These are phyloP conservation scores for Odontophorus gujanensis DNA, from an alignment of 2,113 vertebrate species.

Conservation along the genomic window DNA sequence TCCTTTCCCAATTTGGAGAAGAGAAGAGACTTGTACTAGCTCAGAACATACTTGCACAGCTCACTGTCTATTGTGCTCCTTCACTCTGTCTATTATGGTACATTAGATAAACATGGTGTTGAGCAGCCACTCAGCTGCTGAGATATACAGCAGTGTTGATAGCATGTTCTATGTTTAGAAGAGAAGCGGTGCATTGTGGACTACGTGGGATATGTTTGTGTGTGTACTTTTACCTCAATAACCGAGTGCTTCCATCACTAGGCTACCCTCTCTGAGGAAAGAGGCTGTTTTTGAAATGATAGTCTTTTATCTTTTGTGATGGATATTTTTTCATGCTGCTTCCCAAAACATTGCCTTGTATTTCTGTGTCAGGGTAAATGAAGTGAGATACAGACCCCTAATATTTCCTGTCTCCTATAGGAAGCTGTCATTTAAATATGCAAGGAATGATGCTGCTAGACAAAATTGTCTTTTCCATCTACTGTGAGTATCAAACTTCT, in stretches of 20 bases:
- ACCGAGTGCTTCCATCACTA: slow-evolving; percentile 38
- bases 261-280: slow-evolving; percentile 14
- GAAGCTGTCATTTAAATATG: slow-evolving; percentile 32
- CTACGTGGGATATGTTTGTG: slow-evolving; percentile 34
- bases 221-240: slow-evolving; percentile 24
- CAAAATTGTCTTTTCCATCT: neutral
- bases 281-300: neutral
- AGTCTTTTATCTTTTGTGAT: slow-evolving; percentile 27
- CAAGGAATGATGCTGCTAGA: neutral
- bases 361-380: slow-evolving; percentile 31
- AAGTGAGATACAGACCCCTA: slow-evolving; percentile 22
- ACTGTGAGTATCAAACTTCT: neutral
- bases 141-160: slow-evolving; percentile 33
- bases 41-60: slow-evolving; percentile 65
- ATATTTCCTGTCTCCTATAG: neutral
- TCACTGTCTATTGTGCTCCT: slow-evolving; percentile 64
- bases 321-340: neutral
- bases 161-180: slow-evolving; percentile 71
- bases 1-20: slow-evolving; percentile 34
- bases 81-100: slow-evolving; percentile 54
- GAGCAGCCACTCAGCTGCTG: slow-evolving; percentile 55
- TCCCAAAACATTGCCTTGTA: slow-evolving; percentile 23
- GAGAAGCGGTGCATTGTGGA: slow-evolving; percentile 47
- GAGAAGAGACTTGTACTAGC: slow-evolving; percentile 47
- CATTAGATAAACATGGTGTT: slow-evolving; percentile 72